Conservation (phyloP, 2,797 vertebrate genomes). For the Argya squamiceps region DNA sequence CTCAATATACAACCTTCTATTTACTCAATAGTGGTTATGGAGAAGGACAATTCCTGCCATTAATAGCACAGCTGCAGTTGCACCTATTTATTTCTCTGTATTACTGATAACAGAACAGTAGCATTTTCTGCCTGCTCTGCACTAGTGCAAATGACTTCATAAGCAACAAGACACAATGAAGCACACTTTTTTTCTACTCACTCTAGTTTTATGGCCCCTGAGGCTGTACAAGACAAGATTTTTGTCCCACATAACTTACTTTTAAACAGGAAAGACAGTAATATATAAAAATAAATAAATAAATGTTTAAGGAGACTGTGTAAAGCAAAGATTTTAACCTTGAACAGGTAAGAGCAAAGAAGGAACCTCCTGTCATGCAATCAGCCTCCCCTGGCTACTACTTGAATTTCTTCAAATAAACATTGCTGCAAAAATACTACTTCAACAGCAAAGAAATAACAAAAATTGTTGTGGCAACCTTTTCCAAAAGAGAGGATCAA, state of each 20-base stretch:
- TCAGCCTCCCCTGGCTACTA: neutral
- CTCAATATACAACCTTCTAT: neutral
- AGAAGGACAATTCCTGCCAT: neutral
- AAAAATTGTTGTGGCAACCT: neutral
- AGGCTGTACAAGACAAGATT: neutral
- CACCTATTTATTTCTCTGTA: neutral
- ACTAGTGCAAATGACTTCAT: neutral
- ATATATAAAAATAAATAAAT: neutral
- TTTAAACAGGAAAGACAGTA: neutral
- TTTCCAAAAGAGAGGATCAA: neutral
- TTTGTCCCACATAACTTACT: neutral
- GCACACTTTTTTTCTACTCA: fast-evolving
- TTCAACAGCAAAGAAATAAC: neutral
- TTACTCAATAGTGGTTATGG: neutral
- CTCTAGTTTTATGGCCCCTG: neutral
- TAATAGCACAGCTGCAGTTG: neutral
- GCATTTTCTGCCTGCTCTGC: neutral
- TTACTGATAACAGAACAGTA: neutral
- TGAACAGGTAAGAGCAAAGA: neutral
- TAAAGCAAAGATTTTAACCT: neutral
- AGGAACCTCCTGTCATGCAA: neutral
- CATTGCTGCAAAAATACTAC: neutral
- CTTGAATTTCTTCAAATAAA: neutral
- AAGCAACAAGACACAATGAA: neutral
- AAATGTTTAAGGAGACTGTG: neutral